Percentiles rank a stretch among this genome's conserved stretches.
Conservation (phyloP, 2,888 invertebrate species). For the Diarsia mendica region DNA sequence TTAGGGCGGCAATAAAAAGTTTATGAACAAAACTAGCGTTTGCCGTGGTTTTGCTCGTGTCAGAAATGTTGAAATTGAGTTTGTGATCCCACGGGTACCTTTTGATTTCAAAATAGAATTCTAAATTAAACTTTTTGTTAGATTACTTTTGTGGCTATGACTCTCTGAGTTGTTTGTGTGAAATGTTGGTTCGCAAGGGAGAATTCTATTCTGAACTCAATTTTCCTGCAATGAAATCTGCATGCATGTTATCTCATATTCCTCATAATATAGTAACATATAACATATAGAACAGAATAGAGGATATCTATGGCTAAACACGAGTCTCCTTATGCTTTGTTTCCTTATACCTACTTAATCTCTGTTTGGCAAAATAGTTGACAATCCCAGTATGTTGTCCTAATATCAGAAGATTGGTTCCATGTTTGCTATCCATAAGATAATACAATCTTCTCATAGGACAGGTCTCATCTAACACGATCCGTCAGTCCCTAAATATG, state of each 20-base stretch:
- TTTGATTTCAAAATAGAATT: conserved; percentile 38
- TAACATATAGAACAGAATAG: too few relatives aligned
- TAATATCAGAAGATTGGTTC: not conserved
- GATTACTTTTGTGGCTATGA: conserved; percentile 20
- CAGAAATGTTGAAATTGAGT: conserved; percentile 47
- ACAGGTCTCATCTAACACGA: not conserved
- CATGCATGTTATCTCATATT: not conserved
- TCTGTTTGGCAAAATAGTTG: not conserved
- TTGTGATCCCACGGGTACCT: conserved; percentile 32
- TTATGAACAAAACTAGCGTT: conserved; percentile 50
- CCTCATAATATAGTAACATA: too few relatives aligned
- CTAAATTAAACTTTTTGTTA: conserved; percentile 44
- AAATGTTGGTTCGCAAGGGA: conserved; percentile 7
- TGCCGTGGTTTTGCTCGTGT: conserved; percentile 39
- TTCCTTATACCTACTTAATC: too few relatives aligned
- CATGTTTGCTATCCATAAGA: not conserved
- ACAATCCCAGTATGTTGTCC: not conserved
- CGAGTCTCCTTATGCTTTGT: not conserved
- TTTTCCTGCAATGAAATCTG: not conserved
- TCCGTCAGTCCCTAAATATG: not conserved
- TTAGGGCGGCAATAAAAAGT: conserved; percentile 57
- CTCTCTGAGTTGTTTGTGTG: conserved; percentile 4
- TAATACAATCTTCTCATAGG: not conserved
- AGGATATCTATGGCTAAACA: not conserved
- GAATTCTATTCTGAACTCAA: not conserved